Evolutionary conservation across 2,888 invertebrate species (phyloP).

Genomic region (Brachyopa scutellaris): DNA sequence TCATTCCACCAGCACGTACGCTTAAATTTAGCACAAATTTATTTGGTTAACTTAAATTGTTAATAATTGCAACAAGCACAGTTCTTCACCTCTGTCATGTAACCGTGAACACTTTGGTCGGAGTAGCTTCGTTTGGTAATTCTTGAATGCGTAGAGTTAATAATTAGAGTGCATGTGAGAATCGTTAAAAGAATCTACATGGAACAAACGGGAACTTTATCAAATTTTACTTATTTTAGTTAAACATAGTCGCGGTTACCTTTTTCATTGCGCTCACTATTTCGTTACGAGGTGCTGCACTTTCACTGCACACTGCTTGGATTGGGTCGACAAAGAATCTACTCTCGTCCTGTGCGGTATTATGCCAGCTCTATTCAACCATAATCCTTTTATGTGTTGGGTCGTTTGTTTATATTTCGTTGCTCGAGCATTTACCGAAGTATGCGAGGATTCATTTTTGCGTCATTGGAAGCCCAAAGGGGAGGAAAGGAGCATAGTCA

Average conservation of each 20-base stretch:
- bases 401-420: conserved; percentile 62
- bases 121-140: conserved; percentile 88
- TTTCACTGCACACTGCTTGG: conserved; percentile 48
- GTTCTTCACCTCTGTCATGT: conserved; percentile 92
- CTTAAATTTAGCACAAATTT: conserved; percentile 82
- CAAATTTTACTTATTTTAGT: not conserved
- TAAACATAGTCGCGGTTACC: conserved; percentile 27
- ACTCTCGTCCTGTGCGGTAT: conserved; percentile 41
- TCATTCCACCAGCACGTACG: conserved; percentile 97
- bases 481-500: conserved; percentile 11
- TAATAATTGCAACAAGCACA: conserved; percentile 9
- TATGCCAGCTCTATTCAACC: conserved; percentile 51
- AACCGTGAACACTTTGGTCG: conserved; percentile 91
- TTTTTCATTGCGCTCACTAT: conserved; percentile 53
- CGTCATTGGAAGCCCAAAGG: conserved; percentile 44
- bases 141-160: conserved; percentile 75
- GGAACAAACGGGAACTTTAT: conserved; percentile 9
- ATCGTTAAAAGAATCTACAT: conserved; percentile 74
- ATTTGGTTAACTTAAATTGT: conserved; percentile 17
- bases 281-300: conserved; percentile 43
- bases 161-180: conserved; percentile 72
- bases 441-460: conserved; percentile 55
- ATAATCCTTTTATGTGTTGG: conserved; percentile 62
- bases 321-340: conserved; percentile 28
- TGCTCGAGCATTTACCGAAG: conserved; percentile 45